Evolutionary conservation across 2,888 invertebrate genomes (phyloP).

Genomic region (Halictus quadricinctus): DNA sequence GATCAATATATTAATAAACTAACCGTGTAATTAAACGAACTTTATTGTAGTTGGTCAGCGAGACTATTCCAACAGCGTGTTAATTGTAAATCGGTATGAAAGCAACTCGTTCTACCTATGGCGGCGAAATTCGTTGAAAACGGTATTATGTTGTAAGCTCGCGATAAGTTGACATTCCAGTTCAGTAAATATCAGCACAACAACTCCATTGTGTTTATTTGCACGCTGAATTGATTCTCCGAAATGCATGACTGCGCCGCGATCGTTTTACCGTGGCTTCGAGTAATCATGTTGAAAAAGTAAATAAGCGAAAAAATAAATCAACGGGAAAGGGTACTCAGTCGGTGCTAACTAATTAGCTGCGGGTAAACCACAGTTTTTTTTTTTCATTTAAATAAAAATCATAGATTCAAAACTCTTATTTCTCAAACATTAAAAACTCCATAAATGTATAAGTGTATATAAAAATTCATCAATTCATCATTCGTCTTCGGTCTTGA

Average conservation of each 20-base stretch:
- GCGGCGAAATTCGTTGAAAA: neutral
- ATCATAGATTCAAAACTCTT: neutral
- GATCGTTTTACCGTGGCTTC: conserved; percentile 1
- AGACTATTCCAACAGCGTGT: neutral
- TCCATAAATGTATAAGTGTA: neutral
- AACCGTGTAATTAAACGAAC: conserved; percentile 2
- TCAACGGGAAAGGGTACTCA: neutral
- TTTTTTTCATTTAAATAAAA: neutral
- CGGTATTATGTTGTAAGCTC: conserved; percentile 20
- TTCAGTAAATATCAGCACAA: conserved; percentile 3
- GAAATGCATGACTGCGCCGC: conserved; percentile 4
- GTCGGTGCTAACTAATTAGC: neutral
- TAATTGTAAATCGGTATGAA: conserved; percentile 12
- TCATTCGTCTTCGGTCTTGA: neutral
- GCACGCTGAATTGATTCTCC: neutral
- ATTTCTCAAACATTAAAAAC: neutral
- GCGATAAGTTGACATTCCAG: conserved; percentile 1
- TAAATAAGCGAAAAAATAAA: conserved; percentile 5
- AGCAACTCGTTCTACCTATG: neutral
- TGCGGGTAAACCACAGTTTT: neutral
- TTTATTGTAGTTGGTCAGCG: neutral
- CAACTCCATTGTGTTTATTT: conserved; percentile 24
- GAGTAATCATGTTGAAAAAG: conserved; percentile 10
- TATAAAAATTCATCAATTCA: neutral
- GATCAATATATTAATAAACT: neutral